Percentiles rank a stretch among this genome's conserved stretches.
These are phyloP conservation scores for Dicerorhinus sumatrensis DNA, from an alignment of 2,113 vertebrate species.

Conservation along the genomic window DNA sequence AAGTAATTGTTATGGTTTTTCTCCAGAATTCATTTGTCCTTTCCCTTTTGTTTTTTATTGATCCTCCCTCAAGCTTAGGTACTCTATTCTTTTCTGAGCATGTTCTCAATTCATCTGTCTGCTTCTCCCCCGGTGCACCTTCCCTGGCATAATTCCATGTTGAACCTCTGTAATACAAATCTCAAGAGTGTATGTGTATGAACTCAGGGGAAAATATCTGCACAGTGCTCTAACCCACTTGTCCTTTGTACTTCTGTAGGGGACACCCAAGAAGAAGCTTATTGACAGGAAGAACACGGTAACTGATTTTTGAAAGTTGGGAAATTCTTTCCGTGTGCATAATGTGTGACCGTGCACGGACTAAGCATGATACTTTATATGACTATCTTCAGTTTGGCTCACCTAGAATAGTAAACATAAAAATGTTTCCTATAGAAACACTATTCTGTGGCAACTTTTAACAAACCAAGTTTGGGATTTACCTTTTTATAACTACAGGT, in stretches of 20 bases:
- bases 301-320: constrained; percentile 80
- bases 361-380: neutral
- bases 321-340: constrained; percentile 45
- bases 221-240: constrained; percentile 59
- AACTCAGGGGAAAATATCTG: constrained; percentile 23
- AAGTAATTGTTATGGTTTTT: neutral
- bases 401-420: constrained; percentile 39
- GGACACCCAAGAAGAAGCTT: constrained; percentile 83
- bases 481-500: neutral
- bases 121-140: neutral
- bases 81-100: neutral
- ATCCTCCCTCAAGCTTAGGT: neutral
- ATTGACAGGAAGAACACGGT: constrained; percentile 84
- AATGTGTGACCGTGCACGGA: neutral
- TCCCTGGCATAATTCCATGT: neutral
- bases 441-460: neutral
- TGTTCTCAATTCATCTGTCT: neutral
- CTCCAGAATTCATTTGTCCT: neutral
- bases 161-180: neutral
- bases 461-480: constrained; percentile 45
- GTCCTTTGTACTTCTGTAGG: constrained; percentile 78
- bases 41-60: neutral
- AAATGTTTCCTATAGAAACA: constrained; percentile 34
- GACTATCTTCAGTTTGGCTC: constrained; percentile 29
- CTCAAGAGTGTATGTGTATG: neutral